Evolutionary conservation across 2,113 vertebrate genomes (phyloP).

Genomic region (Gasterosteus nipponicus): DNA sequence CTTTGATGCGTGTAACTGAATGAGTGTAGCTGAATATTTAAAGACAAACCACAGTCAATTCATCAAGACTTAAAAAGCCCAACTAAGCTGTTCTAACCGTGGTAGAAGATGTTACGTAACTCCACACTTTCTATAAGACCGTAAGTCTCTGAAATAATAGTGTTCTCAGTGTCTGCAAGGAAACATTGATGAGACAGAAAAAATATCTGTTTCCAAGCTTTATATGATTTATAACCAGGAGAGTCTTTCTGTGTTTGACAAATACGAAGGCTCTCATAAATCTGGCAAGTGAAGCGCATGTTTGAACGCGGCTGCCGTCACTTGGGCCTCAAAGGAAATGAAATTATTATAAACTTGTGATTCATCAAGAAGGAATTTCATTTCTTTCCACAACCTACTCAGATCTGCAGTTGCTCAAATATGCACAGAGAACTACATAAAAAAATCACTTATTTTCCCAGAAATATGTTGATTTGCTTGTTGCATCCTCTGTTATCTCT

Average conservation of each 20-base stretch:
- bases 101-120: too few relatives aligned
- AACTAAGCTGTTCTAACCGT: neutral
- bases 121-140: neutral
- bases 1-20: neutral
- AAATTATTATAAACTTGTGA: neutral
- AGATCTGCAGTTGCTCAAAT: neutral
- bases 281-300: neutral
- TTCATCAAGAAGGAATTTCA: neutral
- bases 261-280: neutral
- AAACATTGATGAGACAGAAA: constrained; percentile 2
- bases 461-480: neutral
- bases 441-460: neutral
- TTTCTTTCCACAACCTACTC: neutral
- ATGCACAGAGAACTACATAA: neutral
- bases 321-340: neutral
- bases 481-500: neutral
- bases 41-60: neutral
- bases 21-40: too few relatives aligned
- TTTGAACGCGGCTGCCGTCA: neutral
- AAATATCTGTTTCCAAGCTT: neutral
- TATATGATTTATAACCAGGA: too few relatives aligned
- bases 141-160: neutral
- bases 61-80: neutral
- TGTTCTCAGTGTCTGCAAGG: neutral
- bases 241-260: too few relatives aligned